Percentiles rank a stretch among this genome's conserved stretches.
These are phyloP conservation scores for Eulemur albifrons DNA, from an alignment of 2,797 vertebrate species.

Conservation along the genomic window DNA sequence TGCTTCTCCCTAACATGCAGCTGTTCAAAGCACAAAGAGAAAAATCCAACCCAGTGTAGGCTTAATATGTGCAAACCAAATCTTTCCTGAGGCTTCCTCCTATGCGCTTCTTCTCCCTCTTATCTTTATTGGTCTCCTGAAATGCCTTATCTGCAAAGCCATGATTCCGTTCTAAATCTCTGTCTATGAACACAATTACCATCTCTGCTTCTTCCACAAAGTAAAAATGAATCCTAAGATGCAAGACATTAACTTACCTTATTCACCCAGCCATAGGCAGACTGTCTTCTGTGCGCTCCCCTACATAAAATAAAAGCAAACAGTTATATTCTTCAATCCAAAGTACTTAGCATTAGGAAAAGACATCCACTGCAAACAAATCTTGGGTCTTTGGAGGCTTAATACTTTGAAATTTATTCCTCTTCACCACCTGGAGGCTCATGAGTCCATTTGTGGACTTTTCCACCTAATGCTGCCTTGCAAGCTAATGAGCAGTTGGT, in stretches of 20 bases:
- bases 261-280: constrained; percentile 15
- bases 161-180: constrained; percentile 61
- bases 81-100: constrained; percentile 20
- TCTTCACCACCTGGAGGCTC: constrained; percentile 59
- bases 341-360: constrained; percentile 40
- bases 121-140: constrained; percentile 41
- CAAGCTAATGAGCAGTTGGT: constrained; percentile 25
- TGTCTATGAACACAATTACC: constrained; percentile 49
- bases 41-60: not conserved
- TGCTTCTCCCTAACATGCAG: not conserved
- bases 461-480: constrained; percentile 22
- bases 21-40: not conserved
- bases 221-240: constrained; percentile 64
- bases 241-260: constrained; percentile 54
- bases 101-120: not conserved
- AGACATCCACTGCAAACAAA: constrained; percentile 66
- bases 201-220: constrained; percentile 46
- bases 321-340: constrained; percentile 44
- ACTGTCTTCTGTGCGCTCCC: constrained; percentile 5
- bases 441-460: constrained; percentile 36
- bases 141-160: constrained; percentile 58
- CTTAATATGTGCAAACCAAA: not conserved
- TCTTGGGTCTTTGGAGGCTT: constrained; percentile 45
- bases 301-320: constrained; percentile 50
- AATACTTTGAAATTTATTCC: constrained; percentile 64